A percentile compares a stretch with the other conserved stretches of the same genome.
Evolutionary conservation across 1,140 invertebrate species (phyloP).

Genomic region (Temnothorax longispinosus): DNA sequence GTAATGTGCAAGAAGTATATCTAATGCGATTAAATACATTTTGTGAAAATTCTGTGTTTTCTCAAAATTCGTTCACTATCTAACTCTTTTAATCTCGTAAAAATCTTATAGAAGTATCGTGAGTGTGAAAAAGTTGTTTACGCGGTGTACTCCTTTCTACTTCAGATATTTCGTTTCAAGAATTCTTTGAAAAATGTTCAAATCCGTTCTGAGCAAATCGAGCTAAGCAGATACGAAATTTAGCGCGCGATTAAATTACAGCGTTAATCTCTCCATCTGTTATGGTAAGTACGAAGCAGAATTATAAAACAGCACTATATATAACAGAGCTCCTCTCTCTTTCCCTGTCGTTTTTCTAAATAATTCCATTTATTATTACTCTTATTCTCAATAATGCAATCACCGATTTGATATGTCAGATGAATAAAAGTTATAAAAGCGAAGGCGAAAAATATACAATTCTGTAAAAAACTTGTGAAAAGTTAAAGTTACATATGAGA

Average conservation of each 20-base stretch:
- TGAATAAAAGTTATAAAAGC: neutral
- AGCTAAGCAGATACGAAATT: neutral
- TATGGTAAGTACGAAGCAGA: neutral
- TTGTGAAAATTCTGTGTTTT: neutral
- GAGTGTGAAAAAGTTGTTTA: neutral
- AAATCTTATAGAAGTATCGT: neutral
- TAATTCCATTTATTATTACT: neutral
- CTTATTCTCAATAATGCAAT: neutral
- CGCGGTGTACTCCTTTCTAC: neutral
- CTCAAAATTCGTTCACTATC: neutral
- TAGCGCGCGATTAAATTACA: conserved; percentile 1
- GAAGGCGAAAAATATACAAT: conserved; percentile 4
- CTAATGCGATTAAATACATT: neutral
- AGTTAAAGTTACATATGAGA: conserved; percentile 14
- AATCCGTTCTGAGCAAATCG: neutral
- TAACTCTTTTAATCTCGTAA: neutral
- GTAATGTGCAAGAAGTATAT: neutral
- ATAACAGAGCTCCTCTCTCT: neutral
- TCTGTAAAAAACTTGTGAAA: neutral
- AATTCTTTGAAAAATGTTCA: neutral
- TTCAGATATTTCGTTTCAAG: neutral
- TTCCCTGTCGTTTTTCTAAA: neutral
- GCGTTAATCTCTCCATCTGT: neutral
- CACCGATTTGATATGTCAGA: neutral
- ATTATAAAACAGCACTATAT: conserved; percentile 14